Base-by-base conservation (phyloP, 2,888 invertebrate genomes). In the Orthonychiurus folsomi region DNA sequence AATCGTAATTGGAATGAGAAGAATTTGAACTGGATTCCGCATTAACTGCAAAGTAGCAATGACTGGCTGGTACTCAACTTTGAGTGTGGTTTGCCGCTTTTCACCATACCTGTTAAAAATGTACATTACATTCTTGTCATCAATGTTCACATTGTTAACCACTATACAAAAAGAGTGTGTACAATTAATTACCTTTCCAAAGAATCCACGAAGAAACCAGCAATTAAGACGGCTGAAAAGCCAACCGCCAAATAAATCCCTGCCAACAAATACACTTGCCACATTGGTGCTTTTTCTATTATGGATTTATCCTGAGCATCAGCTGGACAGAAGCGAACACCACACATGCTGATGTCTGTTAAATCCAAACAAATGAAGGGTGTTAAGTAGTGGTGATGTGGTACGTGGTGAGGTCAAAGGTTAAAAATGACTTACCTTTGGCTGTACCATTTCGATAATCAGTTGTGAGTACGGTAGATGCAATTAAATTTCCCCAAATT, bases 401-500 rank as follows among this genome's bases (percentile, higher is more conserved):
- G n/a, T n/a, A n/a, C n/a, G n/a, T n/a, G n/a, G n/a, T n/a, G n/a
- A n/a, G n/a, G n/a, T n/a, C n/a, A n/a, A n/a, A n/a, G n/a, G n/a
- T n/a, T n/a, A n/a, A n/a, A n/a, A n/a, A n/a, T n/a, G n/a, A n/a
- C n/a, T n/a, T n/a, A n/a, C n/a, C n/a, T n/a, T n/a, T n/a, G n/a
- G 58, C n/a, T 52, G 52, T 52, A 9, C 21, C 27, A 23, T 53
- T 48, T 2, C 54, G 47, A 2, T 54, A 52, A 1, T 88, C 88
- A 72, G 86, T 87, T 63, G 87, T 87, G 72, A 91, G 81, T 25
- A 89, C 88, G 86, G 81, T 82, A 71, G 93, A 93, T n/a, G 93
- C 93, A 75, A 94, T 87, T 67, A 96, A 83, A 79, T 96, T 96
- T 76, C 96, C 64, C 89, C 93, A 92, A 56, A 96, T 85, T 80